Evolutionary conservation across 2,888 invertebrate genomes (phyloP).

Genomic region (Dryococelus australis): DNA sequence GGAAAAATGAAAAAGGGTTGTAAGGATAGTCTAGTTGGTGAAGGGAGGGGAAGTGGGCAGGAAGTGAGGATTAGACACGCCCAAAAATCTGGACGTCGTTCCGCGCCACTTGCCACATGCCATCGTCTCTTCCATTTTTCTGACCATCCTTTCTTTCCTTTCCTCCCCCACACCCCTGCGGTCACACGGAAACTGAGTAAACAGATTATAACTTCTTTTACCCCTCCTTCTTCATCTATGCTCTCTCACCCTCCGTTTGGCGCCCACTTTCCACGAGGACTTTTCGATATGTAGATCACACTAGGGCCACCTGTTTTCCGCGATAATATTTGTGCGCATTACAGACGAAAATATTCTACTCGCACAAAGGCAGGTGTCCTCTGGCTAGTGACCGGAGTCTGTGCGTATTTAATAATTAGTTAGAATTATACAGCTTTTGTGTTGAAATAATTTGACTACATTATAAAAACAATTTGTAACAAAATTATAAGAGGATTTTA

Average conservation of each 20-base stretch:
- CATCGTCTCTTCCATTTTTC: not conserved
- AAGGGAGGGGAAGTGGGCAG: not conserved
- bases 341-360: too few species aligned
- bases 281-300: too few species aligned
- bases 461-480: too few species aligned
- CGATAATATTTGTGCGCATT: too few species aligned
- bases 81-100: constrained; percentile 19
- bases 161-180: not conserved
- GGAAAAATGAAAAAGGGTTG: not conserved
- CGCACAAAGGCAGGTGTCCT: too few species aligned
- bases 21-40: not conserved
- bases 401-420: too few species aligned
- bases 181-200: constrained; percentile 22
- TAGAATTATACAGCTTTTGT: too few species aligned
- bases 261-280: too few species aligned
- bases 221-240: not conserved
- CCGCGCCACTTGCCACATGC: not conserved
- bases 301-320: too few species aligned
- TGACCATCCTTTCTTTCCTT: not conserved
- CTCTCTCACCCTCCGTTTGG: not conserved
- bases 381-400: too few species aligned
- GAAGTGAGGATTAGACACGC: constrained; percentile 25
- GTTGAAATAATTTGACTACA: too few species aligned
- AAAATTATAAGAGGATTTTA: too few species aligned
- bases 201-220: constrained; percentile 13